Evolutionary conservation across 2,888 invertebrate genomes (phyloP), one percentile per base, ranked within the genome.

Genomic region (Cryptocheilus praepositus): DNA sequence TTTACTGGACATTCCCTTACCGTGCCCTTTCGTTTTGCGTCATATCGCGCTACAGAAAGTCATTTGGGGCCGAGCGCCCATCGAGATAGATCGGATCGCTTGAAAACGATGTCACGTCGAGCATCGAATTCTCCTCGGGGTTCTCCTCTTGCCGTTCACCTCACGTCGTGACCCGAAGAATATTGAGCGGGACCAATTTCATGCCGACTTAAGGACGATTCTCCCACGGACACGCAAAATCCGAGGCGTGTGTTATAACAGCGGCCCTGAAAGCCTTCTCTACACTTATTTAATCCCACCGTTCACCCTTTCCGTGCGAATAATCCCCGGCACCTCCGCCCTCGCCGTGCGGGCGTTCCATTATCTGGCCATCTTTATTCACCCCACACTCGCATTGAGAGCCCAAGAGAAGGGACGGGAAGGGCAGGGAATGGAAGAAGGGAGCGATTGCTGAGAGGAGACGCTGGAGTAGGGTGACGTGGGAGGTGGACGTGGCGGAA

Each of bases 301-400:
- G 64, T 61, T 61, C 64, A 72, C 56, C 60, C 72, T 57, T 67
- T 60, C 64, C 66, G 69, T 66, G 59, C 58, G 58, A 21, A 76
- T 80, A 83, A 82, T 82, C 77, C n/a, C 81, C 67, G 60, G 45
- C 51, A 46, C 45, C 54, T 72, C 16, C 75, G 71, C 79, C 76
- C 71, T 62, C 57, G 62, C 57, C 67, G 49, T 46, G 64, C 79
- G 67, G 63, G 67, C 76, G 65, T 83, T 74, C 79, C 82, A 86
- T 86, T 88, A 87, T 85, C 85, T 78, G 71, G 76, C 83, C 81
- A 86, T 86, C 86, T 86, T 85, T 85, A 85, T 86, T 86, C 84
- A 85, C 81, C 83, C 79, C 80, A 43, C 18, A 56, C 53, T 63
- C 45, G 53, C 58, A 19, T 59, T 36, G 64, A 18, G 44, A 36